Evolutionary conservation across 2,113 vertebrate genomes (phyloP), one percentile per base, ranked within the genome.

Genomic region (Hemiscyllium ocellatum): DNA sequence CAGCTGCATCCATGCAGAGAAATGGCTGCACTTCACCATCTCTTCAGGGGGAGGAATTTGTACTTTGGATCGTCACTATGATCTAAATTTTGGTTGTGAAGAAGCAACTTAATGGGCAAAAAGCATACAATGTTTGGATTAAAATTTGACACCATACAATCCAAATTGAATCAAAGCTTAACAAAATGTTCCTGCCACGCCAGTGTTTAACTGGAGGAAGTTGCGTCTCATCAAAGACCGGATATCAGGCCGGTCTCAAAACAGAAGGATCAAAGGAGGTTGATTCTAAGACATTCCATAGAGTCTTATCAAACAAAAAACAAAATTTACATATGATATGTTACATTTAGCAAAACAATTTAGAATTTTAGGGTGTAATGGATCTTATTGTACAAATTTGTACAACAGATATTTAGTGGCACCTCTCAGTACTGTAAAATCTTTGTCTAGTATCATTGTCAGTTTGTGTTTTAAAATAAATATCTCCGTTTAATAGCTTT

Each of bases 151-250:
- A 91, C 61, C 33, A 17, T 2, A 33, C 52, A 5, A 65, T n/a
- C 52, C 52, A 91, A 91, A n/a, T 65, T 91, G 56, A 29, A 61
- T n/a, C 87, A 91, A 65, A 65, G 87, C 56, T 65, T n/a, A 91
- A 91, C 13, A 4, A 56, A 52, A 65, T 22, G 56, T 29, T 29
- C 65, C 4, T 91, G 56, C 65, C 15, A n/a, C 5, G 15, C 26
- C 87, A n/a, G 22, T 20, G 29, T 33, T 91, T 91, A 91, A 91
- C 29, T 19, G 13, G 87, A 65, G 52, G 52, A 91, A 91, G 65
- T n/a, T 91, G 87, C 4, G 56, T 65, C 33, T 65, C 56, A 90
- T 90, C 56, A 61, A 91, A n/a, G 33, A 65, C 52, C 29, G 52
- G 87, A 90, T 90, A 61, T 17, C 15, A 33, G 56, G 65, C 52